Percentiles rank a stretch among this genome's conserved stretches.
Evolutionary conservation across 2,797 vertebrate genomes (phyloP).

Genomic region (Synaphobranchus kaupii): DNA sequence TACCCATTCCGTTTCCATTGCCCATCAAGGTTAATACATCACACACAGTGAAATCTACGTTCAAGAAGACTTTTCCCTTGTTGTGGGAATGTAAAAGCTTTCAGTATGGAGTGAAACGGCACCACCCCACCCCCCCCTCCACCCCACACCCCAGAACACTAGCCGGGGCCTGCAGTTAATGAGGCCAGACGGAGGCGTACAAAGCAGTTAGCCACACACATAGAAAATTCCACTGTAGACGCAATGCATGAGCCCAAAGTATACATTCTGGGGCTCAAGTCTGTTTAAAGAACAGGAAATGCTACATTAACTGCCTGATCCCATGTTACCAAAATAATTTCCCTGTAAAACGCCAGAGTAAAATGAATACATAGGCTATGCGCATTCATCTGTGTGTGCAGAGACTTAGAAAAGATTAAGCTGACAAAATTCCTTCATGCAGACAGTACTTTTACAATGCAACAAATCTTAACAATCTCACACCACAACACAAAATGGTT

Average conservation of each 20-base stretch:
- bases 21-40: not conserved
- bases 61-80: not conserved
- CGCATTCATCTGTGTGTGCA: not conserved
- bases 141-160: not conserved
- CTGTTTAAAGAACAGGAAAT: slow-evolving; percentile 23
- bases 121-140: not conserved
- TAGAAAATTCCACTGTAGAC: slow-evolving; percentile 13
- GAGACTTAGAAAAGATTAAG: slow-evolving; percentile 2
- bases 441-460: not conserved
- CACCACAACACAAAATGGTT: not conserved
- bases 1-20: not conserved
- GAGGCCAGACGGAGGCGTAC: slow-evolving; percentile 43
- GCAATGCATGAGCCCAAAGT: slow-evolving; percentile 5
- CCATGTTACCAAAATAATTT: slow-evolving; percentile 17
- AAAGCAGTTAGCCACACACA: slow-evolving; percentile 36
- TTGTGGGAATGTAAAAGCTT: slow-evolving; percentile 11
- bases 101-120: slow-evolving; percentile 26
- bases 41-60: not conserved
- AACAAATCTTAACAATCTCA: not conserved
- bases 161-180: slow-evolving; percentile 31
- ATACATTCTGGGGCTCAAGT: slow-evolving; percentile 13
- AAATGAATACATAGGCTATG: not conserved
- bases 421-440: not conserved
- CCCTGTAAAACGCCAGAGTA: not conserved
- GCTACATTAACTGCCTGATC: slow-evolving; percentile 18